phyloP scores from a whole-genome alignment of 2,888 invertebrate species.

The Lissonota sp. region DNA sequence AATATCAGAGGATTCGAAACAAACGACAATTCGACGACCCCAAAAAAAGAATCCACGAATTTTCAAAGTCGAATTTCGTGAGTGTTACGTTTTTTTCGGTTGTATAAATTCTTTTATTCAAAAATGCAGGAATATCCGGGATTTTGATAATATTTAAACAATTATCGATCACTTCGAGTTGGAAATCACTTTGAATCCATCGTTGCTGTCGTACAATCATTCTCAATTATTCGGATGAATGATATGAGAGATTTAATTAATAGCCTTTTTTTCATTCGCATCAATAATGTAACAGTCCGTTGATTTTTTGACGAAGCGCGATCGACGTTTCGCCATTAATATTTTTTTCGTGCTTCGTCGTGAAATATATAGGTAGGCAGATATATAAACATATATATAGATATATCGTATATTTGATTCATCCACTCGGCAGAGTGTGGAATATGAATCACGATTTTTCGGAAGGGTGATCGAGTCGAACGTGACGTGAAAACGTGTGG shows the following conservation, averaged over 20 bases:
- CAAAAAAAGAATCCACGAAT: not conserved
- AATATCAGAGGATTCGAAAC: not conserved
- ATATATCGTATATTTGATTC: constrained; percentile 56
- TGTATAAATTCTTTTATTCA: not conserved
- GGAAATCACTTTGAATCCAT: no score
- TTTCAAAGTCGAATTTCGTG: not conserved
- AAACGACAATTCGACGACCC: not conserved
- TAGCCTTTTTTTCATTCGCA: constrained; percentile 2
- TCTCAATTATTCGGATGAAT: not conserved
- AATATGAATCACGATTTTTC: constrained; percentile 63
- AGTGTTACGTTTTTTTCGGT: not conserved
- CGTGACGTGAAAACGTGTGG: constrained; percentile 63
- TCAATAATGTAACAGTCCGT: constrained; percentile 9
- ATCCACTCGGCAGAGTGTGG: constrained; percentile 59
- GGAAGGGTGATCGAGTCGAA: constrained; percentile 61
- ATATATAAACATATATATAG: no score
- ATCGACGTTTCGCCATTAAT: constrained; percentile 43
- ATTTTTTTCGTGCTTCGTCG: constrained; percentile 28
- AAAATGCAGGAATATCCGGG: no score
- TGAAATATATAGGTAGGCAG: constrained; percentile 28
- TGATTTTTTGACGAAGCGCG: constrained; percentile 29
- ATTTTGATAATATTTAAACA: no score
- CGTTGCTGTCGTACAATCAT: not conserved
- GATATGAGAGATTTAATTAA: not conserved
- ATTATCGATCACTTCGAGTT: no score